Percentiles rank a stretch among this genome's conserved stretches.
phyloP scores from a whole-genome alignment of 2,888 invertebrate species.

The Cetonia aurata region DNA sequence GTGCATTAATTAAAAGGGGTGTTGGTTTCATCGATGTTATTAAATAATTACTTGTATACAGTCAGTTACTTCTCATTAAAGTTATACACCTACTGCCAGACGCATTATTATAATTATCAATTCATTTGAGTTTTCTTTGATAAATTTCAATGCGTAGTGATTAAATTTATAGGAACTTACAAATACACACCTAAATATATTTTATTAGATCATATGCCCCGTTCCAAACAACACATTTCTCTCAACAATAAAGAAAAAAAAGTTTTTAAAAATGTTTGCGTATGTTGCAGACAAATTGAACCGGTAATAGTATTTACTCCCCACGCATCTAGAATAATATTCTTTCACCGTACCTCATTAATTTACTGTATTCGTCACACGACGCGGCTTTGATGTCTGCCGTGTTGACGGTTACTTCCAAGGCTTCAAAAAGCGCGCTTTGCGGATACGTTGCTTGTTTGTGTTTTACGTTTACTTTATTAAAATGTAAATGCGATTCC shows the following conservation, averaged over 20 bases:
- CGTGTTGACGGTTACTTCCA: conserved; percentile 23
- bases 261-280: conserved; percentile 24
- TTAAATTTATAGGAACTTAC: too few relatives aligned
- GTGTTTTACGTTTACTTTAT: conserved; percentile 25
- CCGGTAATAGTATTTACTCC: conserved; percentile 25
- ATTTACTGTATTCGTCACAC: conserved; percentile 43
- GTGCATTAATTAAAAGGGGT: too few relatives aligned
- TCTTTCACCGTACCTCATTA: conserved; percentile 39
- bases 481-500: conserved; percentile 38
- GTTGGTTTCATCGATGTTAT: too few relatives aligned
- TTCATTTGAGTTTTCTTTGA: too few relatives aligned
- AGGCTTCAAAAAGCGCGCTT: conserved; percentile 14
- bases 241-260: conserved; percentile 5
- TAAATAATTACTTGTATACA: too few relatives aligned
- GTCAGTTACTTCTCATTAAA: too few relatives aligned
- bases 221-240: background rate
- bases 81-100: too few relatives aligned
- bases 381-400: conserved; percentile 39
- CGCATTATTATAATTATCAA: too few relatives aligned
- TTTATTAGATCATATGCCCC: background rate
- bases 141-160: too few relatives aligned
- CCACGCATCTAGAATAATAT: conserved; percentile 41
- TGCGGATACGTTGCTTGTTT: conserved; percentile 19
- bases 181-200: too few relatives aligned
- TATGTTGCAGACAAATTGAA: conserved; percentile 21